Evolutionary conservation across 1,140 invertebrate species (phyloP).

Genomic region (Ectropis grisescens): DNA sequence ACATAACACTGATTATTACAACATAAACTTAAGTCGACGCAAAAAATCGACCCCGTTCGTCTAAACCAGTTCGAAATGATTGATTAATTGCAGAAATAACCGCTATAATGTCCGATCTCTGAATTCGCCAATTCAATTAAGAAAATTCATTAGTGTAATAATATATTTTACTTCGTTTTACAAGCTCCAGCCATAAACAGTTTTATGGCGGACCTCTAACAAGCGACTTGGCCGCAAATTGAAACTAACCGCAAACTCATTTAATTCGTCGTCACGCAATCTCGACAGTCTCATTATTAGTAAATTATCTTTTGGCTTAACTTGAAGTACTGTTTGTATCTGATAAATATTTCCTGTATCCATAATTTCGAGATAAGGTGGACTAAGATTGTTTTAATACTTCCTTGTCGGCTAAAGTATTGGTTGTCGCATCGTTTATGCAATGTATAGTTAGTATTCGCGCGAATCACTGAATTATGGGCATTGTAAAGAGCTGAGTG

Average conservation of each 20-base stretch:
- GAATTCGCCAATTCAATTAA: conserved; percentile 6
- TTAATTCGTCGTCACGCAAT: conserved; percentile 46
- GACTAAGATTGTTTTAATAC: conserved; percentile 41
- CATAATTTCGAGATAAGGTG: conserved; percentile 21
- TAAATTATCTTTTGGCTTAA: conserved; percentile 14
- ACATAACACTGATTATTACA: conserved; percentile 1
- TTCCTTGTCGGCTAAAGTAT: conserved; percentile 41
- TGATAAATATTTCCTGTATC: conserved; percentile 10
- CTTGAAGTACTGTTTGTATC: background rate
- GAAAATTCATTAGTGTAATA: conserved; percentile 9
- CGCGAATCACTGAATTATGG: conserved; percentile 61
- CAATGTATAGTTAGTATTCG: conserved; percentile 41
- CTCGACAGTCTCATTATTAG: conserved; percentile 25
- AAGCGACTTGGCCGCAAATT: conserved; percentile 45
- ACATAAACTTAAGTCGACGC: no score
- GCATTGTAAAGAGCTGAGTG: conserved; percentile 34
- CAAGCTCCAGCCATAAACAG: conserved; percentile 16
- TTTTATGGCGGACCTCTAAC: conserved; percentile 33
- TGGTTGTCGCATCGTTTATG: conserved; percentile 45
- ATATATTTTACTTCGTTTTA: conserved; percentile 20
- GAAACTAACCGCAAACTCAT: conserved; percentile 46
- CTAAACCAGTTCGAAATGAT: no score
- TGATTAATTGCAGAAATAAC: conserved; percentile 5
- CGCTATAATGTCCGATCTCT: conserved; percentile 1
- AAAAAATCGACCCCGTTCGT: no score